phyloP scores from a whole-genome alignment of 2,797 vertebrate species.

The Miichthys miiuy region DNA sequence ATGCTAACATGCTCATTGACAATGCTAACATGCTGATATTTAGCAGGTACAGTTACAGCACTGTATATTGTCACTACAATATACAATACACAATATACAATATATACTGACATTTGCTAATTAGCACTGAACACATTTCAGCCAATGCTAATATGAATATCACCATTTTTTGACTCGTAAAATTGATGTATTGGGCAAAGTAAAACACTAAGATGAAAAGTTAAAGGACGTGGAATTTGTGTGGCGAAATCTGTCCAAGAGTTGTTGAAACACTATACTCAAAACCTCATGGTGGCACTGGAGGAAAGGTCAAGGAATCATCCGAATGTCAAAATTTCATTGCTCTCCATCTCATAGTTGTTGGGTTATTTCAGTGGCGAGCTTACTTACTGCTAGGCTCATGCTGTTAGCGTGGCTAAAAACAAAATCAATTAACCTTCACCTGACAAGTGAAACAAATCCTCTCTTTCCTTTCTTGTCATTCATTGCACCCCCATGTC shows the following conservation, averaged over 20 bases:
- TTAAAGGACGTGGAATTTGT: background rate
- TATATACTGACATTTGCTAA: background rate
- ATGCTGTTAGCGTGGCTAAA: background rate
- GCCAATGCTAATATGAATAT: background rate
- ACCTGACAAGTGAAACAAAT: conserved; percentile 66
- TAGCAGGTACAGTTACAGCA: background rate
- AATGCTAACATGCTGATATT: background rate
- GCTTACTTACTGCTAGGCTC: background rate
- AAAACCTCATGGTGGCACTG: background rate
- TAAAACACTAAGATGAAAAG: background rate
- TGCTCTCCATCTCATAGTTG: background rate
- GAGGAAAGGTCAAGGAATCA: background rate
- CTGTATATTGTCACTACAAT: background rate
- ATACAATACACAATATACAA: no score
- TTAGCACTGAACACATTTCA: background rate
- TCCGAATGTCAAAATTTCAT: background rate
- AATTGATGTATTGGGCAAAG: background rate
- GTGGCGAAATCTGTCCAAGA: background rate
- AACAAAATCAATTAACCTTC: conserved; percentile 39
- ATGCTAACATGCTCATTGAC: background rate
- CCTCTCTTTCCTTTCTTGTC: conserved; percentile 59
- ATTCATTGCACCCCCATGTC: conserved; percentile 55
- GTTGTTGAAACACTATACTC: background rate
- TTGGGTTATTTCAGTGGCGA: background rate
- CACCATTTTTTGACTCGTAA: background rate